Conservation (phyloP, 2,113 vertebrate species). For the Hiodon tergisus region DNA sequence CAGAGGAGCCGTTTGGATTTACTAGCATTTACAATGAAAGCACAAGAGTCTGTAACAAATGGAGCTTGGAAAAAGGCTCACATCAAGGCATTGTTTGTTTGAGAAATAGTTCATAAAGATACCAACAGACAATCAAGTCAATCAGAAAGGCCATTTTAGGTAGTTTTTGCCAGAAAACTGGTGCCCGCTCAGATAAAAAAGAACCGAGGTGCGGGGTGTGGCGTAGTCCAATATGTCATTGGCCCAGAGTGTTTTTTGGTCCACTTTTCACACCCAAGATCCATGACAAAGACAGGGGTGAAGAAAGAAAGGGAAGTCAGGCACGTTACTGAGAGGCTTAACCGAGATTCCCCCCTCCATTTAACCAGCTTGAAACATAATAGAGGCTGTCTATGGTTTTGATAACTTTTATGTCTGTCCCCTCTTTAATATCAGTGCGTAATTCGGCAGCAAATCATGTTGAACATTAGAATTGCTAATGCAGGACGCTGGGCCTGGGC, state of each 20-base stretch:
- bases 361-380: constrained; percentile 22
- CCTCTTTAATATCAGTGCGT: constrained; percentile 30
- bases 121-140: neutral
- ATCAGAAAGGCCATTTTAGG: neutral
- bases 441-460: constrained; percentile 36
- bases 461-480: constrained; percentile 46
- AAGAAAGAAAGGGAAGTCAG: neutral
- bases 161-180: neutral
- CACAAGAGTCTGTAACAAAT: neutral
- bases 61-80: neutral
- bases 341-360: neutral
- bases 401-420: constrained; percentile 34
- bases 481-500: constrained; percentile 16
- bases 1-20: neutral
- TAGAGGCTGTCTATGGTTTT: constrained; percentile 27
- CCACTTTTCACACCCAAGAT: neutral
- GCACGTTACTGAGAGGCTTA: constrained; percentile 2
- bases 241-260: neutral
- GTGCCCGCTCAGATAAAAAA: neutral
- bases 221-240: neutral
- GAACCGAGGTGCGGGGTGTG: neutral
- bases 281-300: neutral
- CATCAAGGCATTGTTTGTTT: neutral
- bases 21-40: neutral
- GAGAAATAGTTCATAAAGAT: neutral